phyloP scores from a whole-genome alignment of 30 jellyfish, hydroid and myxozoan species.

The Phacellophora camtschatica region DNA sequence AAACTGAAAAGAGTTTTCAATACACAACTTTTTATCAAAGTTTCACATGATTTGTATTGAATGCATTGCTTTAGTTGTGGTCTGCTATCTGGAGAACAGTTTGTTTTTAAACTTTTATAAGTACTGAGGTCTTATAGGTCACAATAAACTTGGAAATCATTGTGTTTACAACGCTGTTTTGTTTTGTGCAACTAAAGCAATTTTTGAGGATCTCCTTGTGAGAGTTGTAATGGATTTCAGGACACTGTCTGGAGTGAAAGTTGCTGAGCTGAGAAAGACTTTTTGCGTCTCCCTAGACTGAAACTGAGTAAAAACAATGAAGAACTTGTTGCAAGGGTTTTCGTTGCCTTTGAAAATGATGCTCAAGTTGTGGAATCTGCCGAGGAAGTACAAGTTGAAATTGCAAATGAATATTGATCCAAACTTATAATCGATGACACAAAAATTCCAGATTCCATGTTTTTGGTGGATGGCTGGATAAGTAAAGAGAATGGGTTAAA shows the following conservation, averaged over 20 bases:
- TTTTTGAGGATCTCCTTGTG: no score
- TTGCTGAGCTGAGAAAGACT: conserved; percentile 9
- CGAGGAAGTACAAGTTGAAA: conserved; percentile 26
- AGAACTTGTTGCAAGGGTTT: conserved; percentile 49
- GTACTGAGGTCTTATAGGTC: no score
- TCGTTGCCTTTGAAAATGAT: conserved; percentile 22
- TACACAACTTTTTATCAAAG: no score
- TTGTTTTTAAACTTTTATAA: no score
- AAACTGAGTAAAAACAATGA: conserved; percentile 25
- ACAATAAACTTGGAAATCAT: background rate
- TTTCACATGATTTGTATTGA: no score
- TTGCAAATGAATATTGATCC: background rate
- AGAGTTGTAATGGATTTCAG: background rate
- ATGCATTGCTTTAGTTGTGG: no score
- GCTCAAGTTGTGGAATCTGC: conserved; percentile 37
- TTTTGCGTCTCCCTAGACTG: conserved; percentile 37
- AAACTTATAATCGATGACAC: background rate
- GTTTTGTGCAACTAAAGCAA: no score
- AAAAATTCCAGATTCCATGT: conserved; percentile 40
- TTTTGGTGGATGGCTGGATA: conserved; percentile 23
- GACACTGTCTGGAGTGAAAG: background rate
- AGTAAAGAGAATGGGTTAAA: conserved; percentile 41
- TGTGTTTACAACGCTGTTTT: background rate
- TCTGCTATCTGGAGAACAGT: no score
- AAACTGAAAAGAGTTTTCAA: no score